Conservation (phyloP, 1,140 invertebrate species). For the Aleiodes sp. region DNA sequence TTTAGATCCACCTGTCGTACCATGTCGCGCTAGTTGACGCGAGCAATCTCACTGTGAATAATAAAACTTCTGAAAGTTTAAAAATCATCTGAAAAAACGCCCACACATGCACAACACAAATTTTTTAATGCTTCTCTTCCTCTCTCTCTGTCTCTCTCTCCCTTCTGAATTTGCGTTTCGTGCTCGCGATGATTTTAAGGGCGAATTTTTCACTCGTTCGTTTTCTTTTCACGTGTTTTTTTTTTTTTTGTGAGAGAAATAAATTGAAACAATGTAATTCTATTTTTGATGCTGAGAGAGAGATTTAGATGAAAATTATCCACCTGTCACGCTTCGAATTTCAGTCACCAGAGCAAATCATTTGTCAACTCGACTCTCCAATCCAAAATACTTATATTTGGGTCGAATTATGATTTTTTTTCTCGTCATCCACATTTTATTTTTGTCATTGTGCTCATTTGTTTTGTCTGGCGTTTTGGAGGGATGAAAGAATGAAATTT, state of each 20-base stretch:
- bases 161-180: too few species aligned
- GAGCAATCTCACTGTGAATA: slow-evolving; percentile 4
- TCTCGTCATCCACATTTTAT: too few species aligned
- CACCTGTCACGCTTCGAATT: background rate
- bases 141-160: too few species aligned
- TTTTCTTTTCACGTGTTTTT: background rate
- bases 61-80: background rate
- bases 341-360: background rate
- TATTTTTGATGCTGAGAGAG: background rate
- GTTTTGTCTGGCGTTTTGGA: too few species aligned
- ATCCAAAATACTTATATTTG: too few species aligned
- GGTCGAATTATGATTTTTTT: too few species aligned
- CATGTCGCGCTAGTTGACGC: slow-evolving; percentile 39
- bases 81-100: background rate
- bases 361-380: too few species aligned
- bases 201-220: background rate
- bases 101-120: slow-evolving; percentile 4
- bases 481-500: too few species aligned
- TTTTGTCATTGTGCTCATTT: too few species aligned
- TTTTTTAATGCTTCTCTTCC: too few species aligned
- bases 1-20: slow-evolving; percentile 67
- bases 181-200: background rate
- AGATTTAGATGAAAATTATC: background rate
- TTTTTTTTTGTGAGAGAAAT: background rate
- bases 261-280: background rate